phyloP scores from a whole-genome alignment of 64 coral and sea anemone genomes.

The Montipora foliosa region DNA sequence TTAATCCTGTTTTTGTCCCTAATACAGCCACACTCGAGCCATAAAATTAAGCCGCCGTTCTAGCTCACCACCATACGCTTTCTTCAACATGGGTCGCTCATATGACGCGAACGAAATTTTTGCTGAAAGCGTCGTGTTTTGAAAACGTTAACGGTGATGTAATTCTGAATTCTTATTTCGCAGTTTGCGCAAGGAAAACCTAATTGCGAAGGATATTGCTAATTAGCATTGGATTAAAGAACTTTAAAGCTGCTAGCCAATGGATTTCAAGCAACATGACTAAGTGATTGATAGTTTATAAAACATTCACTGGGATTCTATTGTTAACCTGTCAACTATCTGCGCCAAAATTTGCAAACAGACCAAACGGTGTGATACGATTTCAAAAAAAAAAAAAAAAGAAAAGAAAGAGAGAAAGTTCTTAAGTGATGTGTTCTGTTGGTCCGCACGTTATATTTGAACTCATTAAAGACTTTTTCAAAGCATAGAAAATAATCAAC shows the following conservation, averaged over 20 bases:
- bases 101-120: not conserved
- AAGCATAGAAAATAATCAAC: not conserved
- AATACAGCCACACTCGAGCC: not conserved
- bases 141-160: constrained; percentile 55
- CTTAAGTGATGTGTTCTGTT: not conserved
- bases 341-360: constrained; percentile 85
- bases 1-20: constrained; percentile 37
- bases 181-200: constrained; percentile 46
- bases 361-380: not conserved
- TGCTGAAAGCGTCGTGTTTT: not conserved
- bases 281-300: constrained; percentile 84
- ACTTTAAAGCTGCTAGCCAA: constrained; percentile 87
- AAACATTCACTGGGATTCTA: constrained; percentile 70
- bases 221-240: constrained; percentile 99
- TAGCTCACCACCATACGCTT: not conserved
- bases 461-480: not conserved
- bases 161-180: constrained; percentile 72
- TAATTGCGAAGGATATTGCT: constrained; percentile 95
- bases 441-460: not conserved
- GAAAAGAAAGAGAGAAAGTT: not conserved
- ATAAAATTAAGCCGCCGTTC: not conserved
- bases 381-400: not conserved
- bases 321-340: constrained; percentile 78
- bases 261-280: constrained; percentile 41
- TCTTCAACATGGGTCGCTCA: not conserved